phyloP scores from a whole-genome alignment of 53 echinoderm and acorn worm species.

The Luidia sarsii region DNA sequence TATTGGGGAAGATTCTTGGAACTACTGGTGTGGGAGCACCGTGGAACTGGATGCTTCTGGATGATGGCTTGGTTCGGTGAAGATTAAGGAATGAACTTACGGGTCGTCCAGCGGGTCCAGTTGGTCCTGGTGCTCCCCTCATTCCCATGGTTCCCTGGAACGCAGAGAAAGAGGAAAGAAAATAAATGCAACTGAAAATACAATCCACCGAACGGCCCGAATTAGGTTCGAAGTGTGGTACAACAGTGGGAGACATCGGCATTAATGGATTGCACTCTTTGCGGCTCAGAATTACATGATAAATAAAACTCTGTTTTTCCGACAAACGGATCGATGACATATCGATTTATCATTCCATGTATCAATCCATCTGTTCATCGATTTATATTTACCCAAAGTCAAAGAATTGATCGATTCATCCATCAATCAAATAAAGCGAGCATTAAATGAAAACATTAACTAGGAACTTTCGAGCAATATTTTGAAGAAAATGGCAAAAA shows the following conservation, averaged over 20 bases:
- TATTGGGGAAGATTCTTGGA: neutral
- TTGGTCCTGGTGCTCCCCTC: conserved; percentile 49
- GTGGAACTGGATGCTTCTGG: neutral
- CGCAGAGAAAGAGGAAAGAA: neutral
- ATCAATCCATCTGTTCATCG: no score
- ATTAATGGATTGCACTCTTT: neutral
- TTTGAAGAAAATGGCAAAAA: no score
- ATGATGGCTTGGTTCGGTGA: neutral
- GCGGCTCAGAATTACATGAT: neutral
- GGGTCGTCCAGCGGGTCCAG: conserved; percentile 41
- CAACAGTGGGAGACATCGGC: neutral
- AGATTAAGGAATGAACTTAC: conserved; percentile 15
- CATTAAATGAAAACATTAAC: no score
- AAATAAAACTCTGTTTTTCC: no score
- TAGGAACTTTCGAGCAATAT: no score
- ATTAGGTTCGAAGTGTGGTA: neutral
- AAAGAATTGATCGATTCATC: no score
- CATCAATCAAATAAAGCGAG: no score
- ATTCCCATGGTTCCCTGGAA: conserved; percentile 36
- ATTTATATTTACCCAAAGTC: no score
- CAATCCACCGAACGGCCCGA: neutral
- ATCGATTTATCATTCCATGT: no score
- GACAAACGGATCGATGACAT: no score
- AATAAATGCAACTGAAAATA: neutral
- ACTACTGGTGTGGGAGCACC: neutral